phyloP scores from a whole-genome alignment of 2,113 vertebrate species.

The Carettochelys insculpta region DNA sequence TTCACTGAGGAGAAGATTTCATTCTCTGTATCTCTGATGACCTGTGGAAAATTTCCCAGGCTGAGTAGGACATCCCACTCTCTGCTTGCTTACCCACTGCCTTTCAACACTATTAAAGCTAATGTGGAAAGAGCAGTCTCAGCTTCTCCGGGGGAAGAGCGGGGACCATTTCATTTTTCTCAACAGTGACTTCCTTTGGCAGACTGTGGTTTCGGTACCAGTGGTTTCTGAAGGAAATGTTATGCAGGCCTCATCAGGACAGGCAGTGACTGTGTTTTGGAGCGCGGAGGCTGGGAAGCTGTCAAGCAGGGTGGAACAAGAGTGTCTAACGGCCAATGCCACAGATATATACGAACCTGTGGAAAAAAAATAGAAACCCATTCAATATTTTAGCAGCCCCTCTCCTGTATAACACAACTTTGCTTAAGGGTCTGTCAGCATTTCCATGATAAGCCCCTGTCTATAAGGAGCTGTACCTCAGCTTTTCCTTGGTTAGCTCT shows the following conservation, averaged over 20 bases:
- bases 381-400: neutral
- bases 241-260: neutral
- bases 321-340: neutral
- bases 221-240: fast-evolving
- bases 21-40: neutral
- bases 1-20: neutral
- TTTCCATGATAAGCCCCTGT: neutral
- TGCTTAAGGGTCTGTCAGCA: neutral
- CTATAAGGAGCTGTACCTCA: neutral
- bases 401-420: neutral
- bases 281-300: neutral
- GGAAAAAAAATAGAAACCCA: neutral
- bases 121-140: neutral
- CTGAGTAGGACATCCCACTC: neutral
- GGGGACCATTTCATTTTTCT: neutral
- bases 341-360: neutral
- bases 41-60: neutral
- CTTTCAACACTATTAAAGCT: neutral
- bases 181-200: neutral
- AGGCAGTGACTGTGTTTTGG: neutral
- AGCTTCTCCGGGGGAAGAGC: neutral
- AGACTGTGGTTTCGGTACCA: neutral
- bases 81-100: neutral
- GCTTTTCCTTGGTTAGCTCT: neutral
- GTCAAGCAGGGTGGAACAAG: neutral